Conservation (phyloP, 2,113 vertebrate genomes). For the Nothoprocta perdicaria region DNA sequence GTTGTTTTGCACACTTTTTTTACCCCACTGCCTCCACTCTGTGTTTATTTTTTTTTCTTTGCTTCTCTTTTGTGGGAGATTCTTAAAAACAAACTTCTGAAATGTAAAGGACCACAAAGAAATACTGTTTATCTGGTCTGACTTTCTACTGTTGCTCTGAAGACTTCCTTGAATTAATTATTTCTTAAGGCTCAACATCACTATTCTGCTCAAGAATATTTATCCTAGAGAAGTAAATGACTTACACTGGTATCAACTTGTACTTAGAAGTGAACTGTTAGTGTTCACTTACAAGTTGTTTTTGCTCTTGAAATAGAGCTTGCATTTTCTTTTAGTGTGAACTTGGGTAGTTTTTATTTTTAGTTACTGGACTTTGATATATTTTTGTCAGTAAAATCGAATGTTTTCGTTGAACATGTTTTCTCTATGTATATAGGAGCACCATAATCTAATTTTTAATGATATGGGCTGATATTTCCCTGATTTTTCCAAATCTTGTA, state of each 20-base stretch:
- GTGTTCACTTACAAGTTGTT: background rate
- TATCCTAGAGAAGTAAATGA: background rate
- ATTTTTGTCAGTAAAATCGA: background rate
- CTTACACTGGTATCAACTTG: background rate
- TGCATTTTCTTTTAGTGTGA: background rate
- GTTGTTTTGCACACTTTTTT: background rate
- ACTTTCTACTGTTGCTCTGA: background rate
- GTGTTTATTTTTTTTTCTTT: background rate
- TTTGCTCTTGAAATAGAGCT: background rate
- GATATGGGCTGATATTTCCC: background rate
- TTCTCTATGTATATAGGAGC: background rate
- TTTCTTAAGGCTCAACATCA: fast-evolving
- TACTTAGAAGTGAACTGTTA: fast-evolving
- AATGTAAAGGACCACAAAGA: background rate
- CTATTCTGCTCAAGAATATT: background rate
- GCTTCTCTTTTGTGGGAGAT: fast-evolving
- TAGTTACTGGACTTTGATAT: background rate
- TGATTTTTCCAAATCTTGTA: background rate
- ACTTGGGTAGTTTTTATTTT: background rate
- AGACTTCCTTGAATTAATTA: background rate
- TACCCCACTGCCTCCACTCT: background rate
- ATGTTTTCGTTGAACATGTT: background rate
- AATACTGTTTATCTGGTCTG: background rate
- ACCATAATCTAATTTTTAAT: fast-evolving
- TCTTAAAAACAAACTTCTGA: background rate